Evolutionary conservation across 2,113 vertebrate species (phyloP).

Genomic region (Jaculus jaculus): DNA sequence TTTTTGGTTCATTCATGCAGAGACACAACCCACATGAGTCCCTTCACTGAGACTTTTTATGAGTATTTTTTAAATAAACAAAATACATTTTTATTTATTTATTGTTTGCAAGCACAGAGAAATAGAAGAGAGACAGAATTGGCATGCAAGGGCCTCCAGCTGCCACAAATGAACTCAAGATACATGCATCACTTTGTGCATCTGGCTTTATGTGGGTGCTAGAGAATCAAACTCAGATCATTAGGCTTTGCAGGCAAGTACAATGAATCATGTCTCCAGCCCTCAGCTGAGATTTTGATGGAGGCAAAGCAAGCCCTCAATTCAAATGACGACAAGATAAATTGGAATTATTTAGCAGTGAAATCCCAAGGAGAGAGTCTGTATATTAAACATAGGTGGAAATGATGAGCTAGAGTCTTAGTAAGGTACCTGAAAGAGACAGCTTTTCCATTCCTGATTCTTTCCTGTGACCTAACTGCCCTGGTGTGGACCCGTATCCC

Average conservation of each 20-base stretch:
- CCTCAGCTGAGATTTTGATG: not conserved
- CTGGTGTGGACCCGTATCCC: not conserved
- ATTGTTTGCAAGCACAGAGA: too few species aligned
- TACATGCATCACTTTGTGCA: too few species aligned
- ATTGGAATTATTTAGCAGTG: not conserved
- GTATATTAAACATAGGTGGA: not conserved
- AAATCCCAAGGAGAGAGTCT: not conserved
- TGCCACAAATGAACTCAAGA: too few species aligned
- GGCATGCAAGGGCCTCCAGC: too few species aligned
- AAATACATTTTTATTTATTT: too few species aligned
- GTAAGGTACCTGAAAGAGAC: not conserved
- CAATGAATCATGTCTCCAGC: too few species aligned
- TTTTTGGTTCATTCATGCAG: not conserved
- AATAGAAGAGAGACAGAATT: too few species aligned
- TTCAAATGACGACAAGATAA: conserved; percentile 19
- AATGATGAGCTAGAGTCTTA: not conserved
- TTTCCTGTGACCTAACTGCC: rapidly evolving
- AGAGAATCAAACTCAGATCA: too few species aligned
- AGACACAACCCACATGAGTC: too few species aligned
- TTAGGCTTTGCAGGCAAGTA: too few species aligned
- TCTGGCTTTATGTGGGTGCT: too few species aligned
- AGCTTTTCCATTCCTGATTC: not conserved
- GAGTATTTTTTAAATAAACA: too few species aligned
- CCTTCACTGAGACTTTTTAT: not conserved
- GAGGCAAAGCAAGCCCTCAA: not conserved